A percentile compares a stretch with the other conserved stretches of the same genome.
Evolutionary conservation across 2,113 vertebrate species (phyloP).

Genomic region (Platichthys flesus): DNA sequence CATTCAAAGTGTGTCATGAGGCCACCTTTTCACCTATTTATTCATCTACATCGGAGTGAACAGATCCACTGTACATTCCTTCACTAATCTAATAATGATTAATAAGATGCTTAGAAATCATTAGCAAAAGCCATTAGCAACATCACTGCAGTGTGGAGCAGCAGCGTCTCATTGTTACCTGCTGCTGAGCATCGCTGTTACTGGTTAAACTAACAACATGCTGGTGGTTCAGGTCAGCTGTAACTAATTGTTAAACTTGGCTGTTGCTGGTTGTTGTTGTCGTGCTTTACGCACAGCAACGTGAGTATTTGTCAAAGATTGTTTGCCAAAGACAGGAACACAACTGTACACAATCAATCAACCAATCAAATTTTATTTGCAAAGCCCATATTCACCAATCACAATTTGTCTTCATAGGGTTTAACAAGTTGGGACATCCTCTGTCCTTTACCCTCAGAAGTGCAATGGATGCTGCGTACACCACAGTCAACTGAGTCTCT

Average conservation of each 20-base stretch:
- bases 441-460: too few species aligned
- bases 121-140: neutral
- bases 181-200: neutral
- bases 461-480: too few species aligned
- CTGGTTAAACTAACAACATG: neutral
- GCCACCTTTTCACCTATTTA: neutral
- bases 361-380: too few species aligned
- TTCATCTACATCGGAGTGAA: neutral
- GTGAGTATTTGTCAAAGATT: neutral
- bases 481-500: too few species aligned
- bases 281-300: too few species aligned
- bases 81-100: neutral
- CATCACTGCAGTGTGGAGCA: neutral
- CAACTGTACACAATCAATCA: too few species aligned
- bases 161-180: neutral
- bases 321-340: neutral
- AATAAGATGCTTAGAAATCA: neutral
- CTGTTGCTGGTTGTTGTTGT: neutral
- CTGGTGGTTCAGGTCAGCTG: neutral
- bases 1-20: neutral
- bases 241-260: neutral
- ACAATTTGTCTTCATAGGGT: too few species aligned
- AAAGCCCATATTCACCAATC: too few species aligned
- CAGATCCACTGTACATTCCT: neutral
- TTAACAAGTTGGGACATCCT: too few species aligned